Conservation (phyloP, 1,140 invertebrate genomes). For the Meteorus sp. region DNA sequence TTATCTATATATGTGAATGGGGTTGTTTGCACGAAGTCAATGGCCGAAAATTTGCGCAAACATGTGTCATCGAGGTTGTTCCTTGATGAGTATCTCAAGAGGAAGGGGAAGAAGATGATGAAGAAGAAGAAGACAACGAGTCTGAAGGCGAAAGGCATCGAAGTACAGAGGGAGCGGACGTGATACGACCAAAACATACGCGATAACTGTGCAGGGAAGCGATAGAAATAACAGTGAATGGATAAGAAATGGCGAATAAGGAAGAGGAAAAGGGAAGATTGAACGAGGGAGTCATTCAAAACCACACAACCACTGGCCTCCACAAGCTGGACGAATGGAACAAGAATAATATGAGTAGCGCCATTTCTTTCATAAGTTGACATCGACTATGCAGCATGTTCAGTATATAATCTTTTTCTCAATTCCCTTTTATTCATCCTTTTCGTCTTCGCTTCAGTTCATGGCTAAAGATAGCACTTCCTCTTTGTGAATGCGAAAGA, state of each 20-base stretch:
- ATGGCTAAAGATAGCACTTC: constrained; percentile 53
- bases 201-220: constrained; percentile 26
- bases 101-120: constrained; percentile 32
- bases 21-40: constrained; percentile 51
- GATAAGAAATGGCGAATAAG: background rate
- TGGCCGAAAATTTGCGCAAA: constrained; percentile 57
- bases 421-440: background rate
- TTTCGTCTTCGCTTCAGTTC: constrained; percentile 16
- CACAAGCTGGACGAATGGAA: no score
- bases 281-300: constrained; percentile 10
- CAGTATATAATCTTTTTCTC: background rate
- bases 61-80: constrained; percentile 42
- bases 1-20: no score
- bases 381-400: no score
- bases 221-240: constrained; percentile 22
- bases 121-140: constrained; percentile 4
- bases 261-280: no score
- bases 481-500: constrained; percentile 36
- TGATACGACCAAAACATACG: no score
- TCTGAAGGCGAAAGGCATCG: constrained; percentile 12
- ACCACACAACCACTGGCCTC: background rate
- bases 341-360: no score
- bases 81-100: constrained; percentile 25
- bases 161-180: no score
- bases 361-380: no score